Percentiles rank a stretch among this genome's conserved stretches.
Conservation (phyloP, 2,113 vertebrate species). For the Carettochelys insculpta region DNA sequence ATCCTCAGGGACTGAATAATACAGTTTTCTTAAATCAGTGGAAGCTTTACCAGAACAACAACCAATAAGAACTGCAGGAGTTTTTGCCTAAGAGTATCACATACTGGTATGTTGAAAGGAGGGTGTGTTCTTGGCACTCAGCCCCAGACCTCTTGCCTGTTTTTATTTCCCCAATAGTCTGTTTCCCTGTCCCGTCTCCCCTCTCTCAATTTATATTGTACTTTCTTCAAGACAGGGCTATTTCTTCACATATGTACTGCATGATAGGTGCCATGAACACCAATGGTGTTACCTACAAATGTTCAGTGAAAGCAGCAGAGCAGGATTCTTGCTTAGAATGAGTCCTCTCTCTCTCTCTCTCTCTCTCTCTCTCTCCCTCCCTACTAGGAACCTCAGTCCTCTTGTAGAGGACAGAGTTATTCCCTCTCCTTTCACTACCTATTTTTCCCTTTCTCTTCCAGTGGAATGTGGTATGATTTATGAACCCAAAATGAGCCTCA, state of each 20-base stretch:
- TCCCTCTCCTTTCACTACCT: background rate
- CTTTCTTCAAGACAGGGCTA: background rate
- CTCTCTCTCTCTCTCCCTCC: no score
- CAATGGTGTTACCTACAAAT: background rate
- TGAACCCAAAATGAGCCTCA: background rate
- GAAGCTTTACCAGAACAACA: background rate
- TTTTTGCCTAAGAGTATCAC: background rate
- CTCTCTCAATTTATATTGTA: background rate
- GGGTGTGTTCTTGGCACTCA: background rate
- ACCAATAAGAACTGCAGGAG: no score
- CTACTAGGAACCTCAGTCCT: background rate
- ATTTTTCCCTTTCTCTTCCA: background rate
- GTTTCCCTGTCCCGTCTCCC: background rate
- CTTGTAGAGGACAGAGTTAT: background rate
- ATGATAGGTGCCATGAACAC: background rate
- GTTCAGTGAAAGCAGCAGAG: background rate
- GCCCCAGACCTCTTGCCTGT: background rate
- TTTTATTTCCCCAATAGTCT: background rate
- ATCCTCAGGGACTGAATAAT: background rate
- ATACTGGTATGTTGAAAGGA: background rate
- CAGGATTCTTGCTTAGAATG: background rate
- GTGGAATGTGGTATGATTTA: background rate
- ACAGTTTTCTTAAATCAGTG: background rate
- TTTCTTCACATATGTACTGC: background rate
- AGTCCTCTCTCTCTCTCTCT: background rate